A percentile compares a stretch with the other conserved stretches of the same genome.
Evolutionary conservation across 1,140 invertebrate species (phyloP).

Genomic region (Cotesia vestalis): DNA sequence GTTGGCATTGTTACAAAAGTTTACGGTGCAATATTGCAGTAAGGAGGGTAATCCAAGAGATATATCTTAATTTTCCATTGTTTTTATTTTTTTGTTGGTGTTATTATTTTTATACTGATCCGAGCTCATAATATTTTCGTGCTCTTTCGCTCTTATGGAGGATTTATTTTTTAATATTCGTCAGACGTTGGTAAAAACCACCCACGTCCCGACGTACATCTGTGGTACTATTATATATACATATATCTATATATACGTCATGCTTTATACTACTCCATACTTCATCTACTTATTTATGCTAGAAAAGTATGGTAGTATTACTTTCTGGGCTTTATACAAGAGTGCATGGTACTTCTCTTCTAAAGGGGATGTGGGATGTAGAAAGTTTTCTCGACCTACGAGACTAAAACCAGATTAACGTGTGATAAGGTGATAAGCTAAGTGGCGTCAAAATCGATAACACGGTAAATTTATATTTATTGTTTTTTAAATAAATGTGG

Average conservation of each 20-base stretch:
- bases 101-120: constrained; percentile 10
- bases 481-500: background rate
- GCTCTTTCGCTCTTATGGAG: background rate
- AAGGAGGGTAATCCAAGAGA: background rate
- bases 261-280: background rate
- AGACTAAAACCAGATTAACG: background rate
- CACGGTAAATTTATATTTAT: background rate
- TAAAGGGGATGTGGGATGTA: background rate
- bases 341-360: background rate
- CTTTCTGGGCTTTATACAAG: background rate
- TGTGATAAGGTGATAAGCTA: constrained; percentile 31
- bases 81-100: constrained; percentile 8
- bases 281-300: background rate
- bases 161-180: constrained; percentile 21
- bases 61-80: constrained; percentile 17
- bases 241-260: background rate
- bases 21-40: background rate
- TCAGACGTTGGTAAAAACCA: constrained; percentile 9
- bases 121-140: background rate
- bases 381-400: constrained; percentile 2
- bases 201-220: constrained; percentile 1
- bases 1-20: constrained; percentile 16
- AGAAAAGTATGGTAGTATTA: background rate
- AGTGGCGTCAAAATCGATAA: constrained; percentile 28
- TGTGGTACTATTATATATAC: too few species aligned